Conservation (phyloP, 1,140 invertebrate genomes). For the Agrilus planipennis region DNA sequence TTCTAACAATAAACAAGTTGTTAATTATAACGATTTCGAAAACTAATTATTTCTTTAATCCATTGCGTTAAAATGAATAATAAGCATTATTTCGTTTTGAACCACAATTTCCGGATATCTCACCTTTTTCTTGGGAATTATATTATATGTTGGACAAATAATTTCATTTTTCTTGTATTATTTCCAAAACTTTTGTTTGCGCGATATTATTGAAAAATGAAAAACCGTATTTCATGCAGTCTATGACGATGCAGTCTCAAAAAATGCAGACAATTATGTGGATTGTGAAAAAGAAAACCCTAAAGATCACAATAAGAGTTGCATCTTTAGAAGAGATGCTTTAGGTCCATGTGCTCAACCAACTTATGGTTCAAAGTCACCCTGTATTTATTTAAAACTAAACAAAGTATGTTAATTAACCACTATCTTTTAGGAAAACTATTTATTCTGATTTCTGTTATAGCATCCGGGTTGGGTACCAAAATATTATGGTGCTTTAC, state of each 20-base stretch:
- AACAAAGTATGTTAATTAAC: conserved; percentile 1
- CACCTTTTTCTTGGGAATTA: not conserved
- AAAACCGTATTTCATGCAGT: too few species aligned
- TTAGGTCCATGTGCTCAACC: conserved; percentile 7
- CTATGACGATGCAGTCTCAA: conserved; percentile 5
- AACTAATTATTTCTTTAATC: too few species aligned
- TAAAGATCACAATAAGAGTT: not conserved
- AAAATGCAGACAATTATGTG: not conserved
- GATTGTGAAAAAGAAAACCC: conserved; percentile 3
- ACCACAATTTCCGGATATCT: not conserved
- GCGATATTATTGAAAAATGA: too few species aligned
- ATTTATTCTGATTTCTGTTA: not conserved
- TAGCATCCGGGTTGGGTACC: not conserved
- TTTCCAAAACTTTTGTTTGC: not conserved
- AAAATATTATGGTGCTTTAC: not conserved
- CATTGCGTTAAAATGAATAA: not conserved
- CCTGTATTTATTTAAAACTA: conserved; percentile 10
- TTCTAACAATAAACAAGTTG: too few species aligned
- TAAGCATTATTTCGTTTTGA: not conserved
- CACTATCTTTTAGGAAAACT: not conserved
- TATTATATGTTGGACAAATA: not conserved
- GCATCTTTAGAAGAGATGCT: conserved; percentile 4
- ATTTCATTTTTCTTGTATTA: not conserved
- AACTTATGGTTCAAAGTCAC: conserved; percentile 5
- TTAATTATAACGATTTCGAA: too few species aligned